These are phyloP conservation scores for Elmis aenea DNA, from an alignment of 2,888 invertebrate species.

Conservation along the genomic window DNA sequence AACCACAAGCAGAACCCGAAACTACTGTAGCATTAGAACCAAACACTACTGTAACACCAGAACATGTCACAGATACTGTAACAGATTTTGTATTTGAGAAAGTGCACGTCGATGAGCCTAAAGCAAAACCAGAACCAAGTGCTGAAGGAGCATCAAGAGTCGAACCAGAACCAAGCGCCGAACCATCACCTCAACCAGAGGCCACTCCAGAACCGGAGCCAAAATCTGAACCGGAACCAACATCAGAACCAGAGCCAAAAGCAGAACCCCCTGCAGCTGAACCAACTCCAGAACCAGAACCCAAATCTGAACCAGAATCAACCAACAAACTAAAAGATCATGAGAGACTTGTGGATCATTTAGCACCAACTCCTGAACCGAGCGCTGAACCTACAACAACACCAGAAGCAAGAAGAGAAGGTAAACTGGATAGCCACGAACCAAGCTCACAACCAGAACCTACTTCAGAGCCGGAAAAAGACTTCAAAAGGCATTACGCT, in stretches of 20 bases:
- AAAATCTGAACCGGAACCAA: conserved; percentile 40
- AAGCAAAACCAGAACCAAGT: conserved; percentile 40
- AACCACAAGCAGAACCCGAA: conserved; percentile 29
- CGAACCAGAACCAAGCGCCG: conserved; percentile 43
- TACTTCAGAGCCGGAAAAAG: conserved; percentile 21
- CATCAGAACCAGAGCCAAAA: conserved; percentile 27
- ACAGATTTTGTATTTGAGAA: conserved; percentile 15
- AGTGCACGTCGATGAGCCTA: conserved; percentile 41
- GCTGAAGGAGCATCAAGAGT: conserved; percentile 43
- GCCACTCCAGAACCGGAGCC: conserved; percentile 30
- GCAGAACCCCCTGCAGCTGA: conserved; percentile 22
- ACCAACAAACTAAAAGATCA: too few relatives aligned
- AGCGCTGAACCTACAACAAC: conserved; percentile 25
- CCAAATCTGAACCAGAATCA: conserved; percentile 28
- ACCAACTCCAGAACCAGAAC: conserved; percentile 14
- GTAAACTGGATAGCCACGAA: conserved; percentile 4
- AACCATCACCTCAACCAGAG: conserved; percentile 37
- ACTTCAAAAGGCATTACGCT: not conserved
- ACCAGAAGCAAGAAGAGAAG: conserved; percentile 6
- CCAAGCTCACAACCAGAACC: conserved; percentile 21
- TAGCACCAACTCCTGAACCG: conserved; percentile 29
- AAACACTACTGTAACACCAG: conserved; percentile 31
- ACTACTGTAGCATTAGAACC: conserved; percentile 38
- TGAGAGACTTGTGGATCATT: conserved; percentile 22
- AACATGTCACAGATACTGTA: not conserved